These are phyloP conservation scores for Scotopteryx bipunctaria DNA, from an alignment of 2,888 invertebrate genomes.

Conservation along the genomic window DNA sequence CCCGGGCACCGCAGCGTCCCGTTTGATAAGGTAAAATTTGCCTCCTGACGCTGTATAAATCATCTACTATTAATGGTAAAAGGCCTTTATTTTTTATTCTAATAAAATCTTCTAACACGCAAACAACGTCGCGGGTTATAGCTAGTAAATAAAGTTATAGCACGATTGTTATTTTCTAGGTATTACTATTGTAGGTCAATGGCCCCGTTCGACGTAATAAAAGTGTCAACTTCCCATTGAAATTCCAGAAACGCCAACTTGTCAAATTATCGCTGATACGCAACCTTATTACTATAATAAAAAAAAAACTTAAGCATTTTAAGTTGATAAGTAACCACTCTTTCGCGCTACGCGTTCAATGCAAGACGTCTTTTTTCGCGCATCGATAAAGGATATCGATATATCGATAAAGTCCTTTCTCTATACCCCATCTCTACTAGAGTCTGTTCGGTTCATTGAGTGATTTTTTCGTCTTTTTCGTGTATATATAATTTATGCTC, in stretches of 20 bases:
- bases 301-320: conserved; percentile 16
- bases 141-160: neutral
- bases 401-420: too few relatives aligned
- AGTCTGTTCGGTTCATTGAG: conserved; percentile 1
- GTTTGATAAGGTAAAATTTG: too few relatives aligned
- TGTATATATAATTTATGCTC: conserved; percentile 19
- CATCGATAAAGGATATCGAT: conserved; percentile 1
- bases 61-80: too few relatives aligned
- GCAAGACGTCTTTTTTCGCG: conserved; percentile 17
- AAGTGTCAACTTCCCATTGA: conserved; percentile 21
- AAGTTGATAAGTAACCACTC: conserved; percentile 22
- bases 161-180: conserved; percentile 3
- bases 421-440: conserved; percentile 29
- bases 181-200: conserved; percentile 19
- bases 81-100: too few relatives aligned
- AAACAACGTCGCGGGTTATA: too few relatives aligned
- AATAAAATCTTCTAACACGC: too few relatives aligned
- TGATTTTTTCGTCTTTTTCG: too few relatives aligned
- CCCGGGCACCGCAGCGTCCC: too few relatives aligned
- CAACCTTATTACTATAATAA: conserved; percentile 18
- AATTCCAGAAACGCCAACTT: conserved; percentile 20
- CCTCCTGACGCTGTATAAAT: too few relatives aligned
- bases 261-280: conserved; percentile 1
- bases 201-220: conserved; percentile 18
- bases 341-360: conserved; percentile 17